A percentile compares a stretch with the other conserved stretches of the same genome.
Evolutionary conservation across 2,797 vertebrate species (phyloP).

Genomic region (Anniella stebbinsi): DNA sequence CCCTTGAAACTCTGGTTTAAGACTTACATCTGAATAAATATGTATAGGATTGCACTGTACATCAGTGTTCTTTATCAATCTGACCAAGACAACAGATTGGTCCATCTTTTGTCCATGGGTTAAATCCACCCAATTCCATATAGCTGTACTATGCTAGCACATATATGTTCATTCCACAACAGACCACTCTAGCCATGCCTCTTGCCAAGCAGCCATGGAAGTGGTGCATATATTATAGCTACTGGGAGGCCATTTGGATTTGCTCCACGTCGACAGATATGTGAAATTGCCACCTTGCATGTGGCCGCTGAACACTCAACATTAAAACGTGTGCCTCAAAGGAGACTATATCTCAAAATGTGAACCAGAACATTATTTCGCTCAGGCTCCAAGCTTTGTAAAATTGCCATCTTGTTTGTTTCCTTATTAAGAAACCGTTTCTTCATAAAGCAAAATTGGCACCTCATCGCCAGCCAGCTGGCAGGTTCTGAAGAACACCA

Average conservation of each 20-base stretch:
- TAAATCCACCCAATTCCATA: not conserved
- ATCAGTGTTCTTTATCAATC: not conserved
- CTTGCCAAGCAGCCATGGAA: not conserved
- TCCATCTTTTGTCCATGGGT: not conserved
- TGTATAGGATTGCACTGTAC: not conserved
- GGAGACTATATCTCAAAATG: not conserved
- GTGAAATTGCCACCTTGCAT: not conserved
- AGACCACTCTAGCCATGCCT: not conserved
- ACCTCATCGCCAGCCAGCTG: conserved; percentile 9
- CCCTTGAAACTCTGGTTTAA: no score
- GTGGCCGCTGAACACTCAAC: not conserved
- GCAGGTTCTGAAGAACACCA: conserved; percentile 1
- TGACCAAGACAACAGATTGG: not conserved
- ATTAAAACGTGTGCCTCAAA: not conserved
- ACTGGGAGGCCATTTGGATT: not conserved
- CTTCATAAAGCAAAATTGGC: conserved; percentile 15
- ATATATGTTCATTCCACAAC: not conserved
- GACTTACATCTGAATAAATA: not conserved
- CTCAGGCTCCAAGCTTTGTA: not conserved
- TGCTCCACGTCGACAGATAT: not conserved
- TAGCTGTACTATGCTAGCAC: not conserved
- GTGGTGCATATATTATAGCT: not conserved
- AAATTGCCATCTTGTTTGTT: not conserved
- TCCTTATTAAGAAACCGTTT: not conserved
- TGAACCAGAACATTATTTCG: not conserved